Base-by-base conservation (phyloP, 2,888 invertebrate genomes). In the Polyommatus icarus region DNA sequence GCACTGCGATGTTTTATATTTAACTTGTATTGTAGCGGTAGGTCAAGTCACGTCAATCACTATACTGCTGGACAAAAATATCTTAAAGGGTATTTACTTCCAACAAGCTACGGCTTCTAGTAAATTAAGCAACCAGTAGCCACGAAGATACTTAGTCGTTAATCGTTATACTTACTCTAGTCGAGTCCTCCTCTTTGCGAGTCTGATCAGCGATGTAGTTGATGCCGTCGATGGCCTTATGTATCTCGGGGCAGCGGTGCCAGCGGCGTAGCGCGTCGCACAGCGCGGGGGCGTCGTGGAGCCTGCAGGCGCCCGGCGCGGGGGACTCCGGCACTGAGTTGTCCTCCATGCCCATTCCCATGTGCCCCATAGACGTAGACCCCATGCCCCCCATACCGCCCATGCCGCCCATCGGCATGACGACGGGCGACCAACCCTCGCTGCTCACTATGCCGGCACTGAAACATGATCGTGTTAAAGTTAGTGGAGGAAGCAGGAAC, bases 181-280 rank as follows among this genome's bases (percentile, higher is more conserved):
- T 98, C 79, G 98, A 97, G 89, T 98, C 98, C 91, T 98, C 98
- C 91, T 98, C 98, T 87, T 98, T 96, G 86, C 97, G 96, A 78
- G 98, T 98, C 90, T 98, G 98, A 91, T 98, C 98, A 76, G 98
- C 98, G 86, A 98, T 98, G 89, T 98, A 98, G 86, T 97, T 96
- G 83, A 98, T 98, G 82, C 98, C 98, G 89, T 98, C 98, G 90
- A 98, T 98, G 85, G 98, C 98, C 91, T 98, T 98, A 92, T 97
- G 97, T 83, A 98, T 95, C 92, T 98, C 98, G 71, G 98, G 98
- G 91, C 98, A 98, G 89, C 96, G 96, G 89, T 97, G 97, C 98
- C 98, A 98, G 84, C 97, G 96, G 83, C 96, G 96, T 84, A 95
- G 93, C 83, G 96, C 94, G 87, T 94, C 94, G 89, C 96, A 95